phyloP scores from a whole-genome alignment of 2,113 vertebrate genomes.

The Chiloscyllium plagiosum region DNA sequence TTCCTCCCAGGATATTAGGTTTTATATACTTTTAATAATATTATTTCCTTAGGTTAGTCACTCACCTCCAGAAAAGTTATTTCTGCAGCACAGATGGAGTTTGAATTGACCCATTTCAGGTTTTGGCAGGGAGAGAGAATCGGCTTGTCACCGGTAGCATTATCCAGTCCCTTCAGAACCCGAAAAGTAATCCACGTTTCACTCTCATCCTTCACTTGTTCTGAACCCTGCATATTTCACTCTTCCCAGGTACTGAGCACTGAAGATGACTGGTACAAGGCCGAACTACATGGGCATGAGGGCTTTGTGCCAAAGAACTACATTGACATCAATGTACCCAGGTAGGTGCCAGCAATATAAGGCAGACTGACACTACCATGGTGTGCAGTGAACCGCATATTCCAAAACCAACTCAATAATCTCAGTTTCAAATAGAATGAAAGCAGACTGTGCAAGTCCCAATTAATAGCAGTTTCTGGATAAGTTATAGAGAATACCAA shows the following conservation, averaged over 20 bases:
- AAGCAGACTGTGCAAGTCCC: background rate
- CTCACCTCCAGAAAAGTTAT: background rate
- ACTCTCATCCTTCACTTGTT: background rate
- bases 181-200: background rate
- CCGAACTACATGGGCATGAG: conserved; percentile 77
- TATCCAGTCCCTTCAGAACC: background rate
- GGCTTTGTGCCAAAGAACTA: conserved; percentile 90
- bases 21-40: too few species aligned
- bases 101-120: background rate
- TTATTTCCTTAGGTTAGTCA: background rate
- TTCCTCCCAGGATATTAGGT: background rate
- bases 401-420: background rate
- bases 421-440: background rate
- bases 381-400: background rate
- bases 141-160: background rate
- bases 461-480: background rate
- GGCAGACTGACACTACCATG: background rate
- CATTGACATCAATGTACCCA: conserved; percentile 66
- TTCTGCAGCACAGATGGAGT: background rate
- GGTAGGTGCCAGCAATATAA: conserved; percentile 57
- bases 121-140: background rate
- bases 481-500: background rate
- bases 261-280: conserved; percentile 83
- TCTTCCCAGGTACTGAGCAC: conserved; percentile 69
- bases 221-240: conserved; percentile 37